A percentile compares a stretch with the other conserved stretches of the same genome.
These are phyloP conservation scores for Siderastrea radians DNA, from an alignment of 92 coral and sea anemone species.

Conservation along the genomic window DNA sequence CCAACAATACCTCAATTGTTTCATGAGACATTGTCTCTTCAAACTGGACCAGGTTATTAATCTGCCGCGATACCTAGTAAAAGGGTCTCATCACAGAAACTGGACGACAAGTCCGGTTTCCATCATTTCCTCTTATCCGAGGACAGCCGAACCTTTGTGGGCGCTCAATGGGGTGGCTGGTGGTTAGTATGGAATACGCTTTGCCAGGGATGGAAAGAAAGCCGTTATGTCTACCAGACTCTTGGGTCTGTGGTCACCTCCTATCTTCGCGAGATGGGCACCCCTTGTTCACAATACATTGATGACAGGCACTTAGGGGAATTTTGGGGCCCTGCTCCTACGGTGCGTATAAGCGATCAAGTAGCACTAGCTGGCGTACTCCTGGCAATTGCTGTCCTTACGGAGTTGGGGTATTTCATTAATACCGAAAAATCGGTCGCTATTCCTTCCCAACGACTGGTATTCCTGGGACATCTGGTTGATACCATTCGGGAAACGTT, in stretches of 20 bases:
- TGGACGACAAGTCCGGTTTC: slow-evolving; percentile 50
- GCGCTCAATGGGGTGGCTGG: slow-evolving; percentile 61
- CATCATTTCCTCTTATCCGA: slow-evolving; percentile 30
- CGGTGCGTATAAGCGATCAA: not conserved
- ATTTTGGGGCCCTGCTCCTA: not conserved
- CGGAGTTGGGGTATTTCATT: slow-evolving; percentile 35
- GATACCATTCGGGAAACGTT: slow-evolving; percentile 44
- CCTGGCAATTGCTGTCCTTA: slow-evolving; percentile 29
- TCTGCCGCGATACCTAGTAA: slow-evolving; percentile 1
- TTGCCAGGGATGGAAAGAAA: slow-evolving; percentile 46
- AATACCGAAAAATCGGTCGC: slow-evolving; percentile 17
- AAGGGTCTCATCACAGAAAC: slow-evolving; percentile 12
- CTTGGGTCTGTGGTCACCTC: slow-evolving; percentile 26
- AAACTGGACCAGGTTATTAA: slow-evolving; percentile 7
- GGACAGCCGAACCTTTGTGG: not conserved
- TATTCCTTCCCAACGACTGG: slow-evolving; percentile 22
- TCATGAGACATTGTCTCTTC: slow-evolving; percentile 30
- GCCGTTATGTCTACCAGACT: slow-evolving; percentile 44
- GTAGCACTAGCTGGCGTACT: slow-evolving; percentile 4
- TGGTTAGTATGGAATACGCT: slow-evolving; percentile 36
- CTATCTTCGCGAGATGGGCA: slow-evolving; percentile 6
- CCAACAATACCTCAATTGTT: not conserved
- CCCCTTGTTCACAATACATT: slow-evolving; percentile 46
- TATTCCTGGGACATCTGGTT: slow-evolving; percentile 50
- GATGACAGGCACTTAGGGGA: slow-evolving; percentile 50